Base-by-base conservation (phyloP, 2,888 invertebrate species). In the Trisateles emortualis region DNA sequence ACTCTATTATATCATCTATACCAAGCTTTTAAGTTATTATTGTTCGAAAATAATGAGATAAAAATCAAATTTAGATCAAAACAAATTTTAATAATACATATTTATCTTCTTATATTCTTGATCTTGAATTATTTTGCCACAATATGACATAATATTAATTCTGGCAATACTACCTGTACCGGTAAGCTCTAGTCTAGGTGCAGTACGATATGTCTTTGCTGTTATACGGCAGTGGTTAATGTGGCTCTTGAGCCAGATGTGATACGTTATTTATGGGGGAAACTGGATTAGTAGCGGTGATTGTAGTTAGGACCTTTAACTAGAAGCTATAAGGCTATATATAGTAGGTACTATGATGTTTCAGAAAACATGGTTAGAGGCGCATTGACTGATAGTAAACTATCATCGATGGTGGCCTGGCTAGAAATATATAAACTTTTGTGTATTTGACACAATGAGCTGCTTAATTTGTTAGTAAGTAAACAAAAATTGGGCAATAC, bases 221-320 rank as follows among this genome's bases (percentile, higher is more conserved):
- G 30, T 38, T 48, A 33, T 29, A 48, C 13, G 8, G 22, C 44
- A 35, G 10, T 32, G 33, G 22, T 53, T 53, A 53, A 53, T 53
- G 53, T 42, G 42, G 32, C 42, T 36, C 42, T 43, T 47, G 38
- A 40, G 42, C 14, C 13, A 38, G 36, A 47, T 52, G 52, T 38
- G 53, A 43, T 53, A 48, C 32, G 48, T 53, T 39, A 53, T 53
- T 53, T 53, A 53, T 53, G 35, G 26, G 47, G 53, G 53, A 48
- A 47, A 52, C 42, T 52, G 52, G 16, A 42, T 42, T 30, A 36
- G 29, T 36, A 45, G 35, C 39, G 44, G 19, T 13, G 45, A 45
- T 52, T 46, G 43, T 52, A 16, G 41, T 42, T 19, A 11, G 36
- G 4, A 22, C 30, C 47, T 32, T 44, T 43, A 30, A 42, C 30